Evolutionary conservation across 1,140 invertebrate species (phyloP).

Genomic region (Calliphora vicina): DNA sequence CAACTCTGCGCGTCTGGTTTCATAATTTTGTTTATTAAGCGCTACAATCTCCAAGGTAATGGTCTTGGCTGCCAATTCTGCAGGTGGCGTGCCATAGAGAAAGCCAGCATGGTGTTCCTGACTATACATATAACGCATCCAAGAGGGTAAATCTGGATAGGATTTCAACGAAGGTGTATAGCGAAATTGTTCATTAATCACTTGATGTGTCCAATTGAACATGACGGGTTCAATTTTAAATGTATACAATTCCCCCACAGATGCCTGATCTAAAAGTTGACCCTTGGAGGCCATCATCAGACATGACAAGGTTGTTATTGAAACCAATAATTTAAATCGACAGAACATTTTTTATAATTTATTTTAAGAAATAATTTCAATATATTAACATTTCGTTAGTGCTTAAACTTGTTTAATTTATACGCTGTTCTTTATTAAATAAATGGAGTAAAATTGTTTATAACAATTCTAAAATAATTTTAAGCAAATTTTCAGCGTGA

Average conservation of each 20-base stretch:
- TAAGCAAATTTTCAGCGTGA: too few species aligned
- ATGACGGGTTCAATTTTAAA: slow-evolving; percentile 71
- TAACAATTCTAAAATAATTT: too few species aligned
- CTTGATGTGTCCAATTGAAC: slow-evolving; percentile 76
- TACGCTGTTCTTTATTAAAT: too few species aligned
- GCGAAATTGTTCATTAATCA: slow-evolving; percentile 62
- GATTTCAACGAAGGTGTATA: slow-evolving; percentile 54
- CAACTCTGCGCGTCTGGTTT: slow-evolving; percentile 73
- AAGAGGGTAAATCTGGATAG: slow-evolving; percentile 80
- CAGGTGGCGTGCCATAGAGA: slow-evolving; percentile 81
- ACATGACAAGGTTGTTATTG: neutral
- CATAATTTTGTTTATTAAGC: slow-evolving; percentile 78
- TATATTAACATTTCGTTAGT: neutral
- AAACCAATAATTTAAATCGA: neutral
- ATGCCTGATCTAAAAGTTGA: slow-evolving; percentile 55
- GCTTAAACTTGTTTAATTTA: neutral
- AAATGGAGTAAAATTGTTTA: too few species aligned
- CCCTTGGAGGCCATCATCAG: neutral
- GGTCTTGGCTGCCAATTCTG: slow-evolving; percentile 65
- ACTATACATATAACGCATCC: slow-evolving; percentile 84
- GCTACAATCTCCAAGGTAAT: slow-evolving; percentile 78
- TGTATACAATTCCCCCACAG: slow-evolving; percentile 72
- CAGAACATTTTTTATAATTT: neutral
- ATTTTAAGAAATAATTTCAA: neutral
- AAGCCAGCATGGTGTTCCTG: slow-evolving; percentile 76